Conservation (phyloP, 2,113 vertebrate genomes). For the Syngnathus typhle region DNA sequence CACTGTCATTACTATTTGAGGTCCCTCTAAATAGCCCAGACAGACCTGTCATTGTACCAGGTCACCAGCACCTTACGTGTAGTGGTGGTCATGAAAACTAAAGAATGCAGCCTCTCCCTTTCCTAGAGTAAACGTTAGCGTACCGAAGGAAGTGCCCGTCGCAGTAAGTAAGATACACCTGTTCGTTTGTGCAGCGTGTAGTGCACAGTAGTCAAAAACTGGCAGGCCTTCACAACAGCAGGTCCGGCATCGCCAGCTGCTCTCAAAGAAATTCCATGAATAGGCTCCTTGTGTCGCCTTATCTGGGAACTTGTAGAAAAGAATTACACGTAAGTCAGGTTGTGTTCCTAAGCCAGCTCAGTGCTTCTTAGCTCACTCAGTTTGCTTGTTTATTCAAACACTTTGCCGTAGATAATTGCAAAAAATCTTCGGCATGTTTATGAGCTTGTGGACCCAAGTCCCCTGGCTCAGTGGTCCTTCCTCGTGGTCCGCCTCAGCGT, state of each 20-base stretch:
- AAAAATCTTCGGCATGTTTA: slow-evolving; percentile 37
- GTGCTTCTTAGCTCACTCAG: background rate
- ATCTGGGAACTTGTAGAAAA: slow-evolving; percentile 22
- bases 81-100: slow-evolving; percentile 36
- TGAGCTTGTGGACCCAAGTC: slow-evolving; percentile 24
- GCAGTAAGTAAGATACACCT: slow-evolving; percentile 46
- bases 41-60: slow-evolving; percentile 56
- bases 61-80: slow-evolving; percentile 46
- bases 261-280: slow-evolving; percentile 43
- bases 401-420: slow-evolving; percentile 11
- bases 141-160: slow-evolving; percentile 39
- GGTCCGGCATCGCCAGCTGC: slow-evolving; percentile 55
- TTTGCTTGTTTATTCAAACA: slow-evolving; percentile 1
- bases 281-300: slow-evolving; percentile 40
- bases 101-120: slow-evolving; percentile 54
- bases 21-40: slow-evolving; percentile 35
- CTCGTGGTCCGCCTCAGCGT: slow-evolving; percentile 46
- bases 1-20: slow-evolving; percentile 60
- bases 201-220: slow-evolving; percentile 46
- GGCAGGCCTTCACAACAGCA: slow-evolving; percentile 51
- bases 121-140: slow-evolving; percentile 41
- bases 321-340: slow-evolving; percentile 8
- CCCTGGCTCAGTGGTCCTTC: slow-evolving; percentile 39
- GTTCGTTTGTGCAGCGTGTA: slow-evolving; percentile 50
- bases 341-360: background rate